phyloP scores from a whole-genome alignment of 2,888 invertebrate species.

The Hypselothyrea guttata region DNA sequence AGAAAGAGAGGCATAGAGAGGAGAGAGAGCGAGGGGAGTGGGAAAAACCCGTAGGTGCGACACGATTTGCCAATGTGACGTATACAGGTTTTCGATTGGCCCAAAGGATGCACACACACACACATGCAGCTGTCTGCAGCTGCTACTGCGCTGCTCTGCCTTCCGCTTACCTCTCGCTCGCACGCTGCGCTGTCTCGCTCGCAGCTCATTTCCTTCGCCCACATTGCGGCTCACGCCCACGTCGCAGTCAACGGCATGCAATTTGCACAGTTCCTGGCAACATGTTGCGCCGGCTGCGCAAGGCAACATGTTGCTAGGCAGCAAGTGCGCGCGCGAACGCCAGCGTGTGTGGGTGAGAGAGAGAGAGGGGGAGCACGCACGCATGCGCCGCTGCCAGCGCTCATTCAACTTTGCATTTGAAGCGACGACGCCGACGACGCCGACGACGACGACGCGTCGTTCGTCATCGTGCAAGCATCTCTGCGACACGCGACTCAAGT shows the following conservation, averaged over 20 bases:
- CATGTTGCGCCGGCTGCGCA: neutral
- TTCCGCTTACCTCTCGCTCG: neutral
- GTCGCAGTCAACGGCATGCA: slow-evolving; percentile 36
- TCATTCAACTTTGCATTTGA: slow-evolving; percentile 64
- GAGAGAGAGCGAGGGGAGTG: neutral
- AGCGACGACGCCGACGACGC: slow-evolving; percentile 6
- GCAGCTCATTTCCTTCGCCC: slow-evolving; percentile 31
- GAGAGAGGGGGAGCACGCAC: slow-evolving; percentile 18
- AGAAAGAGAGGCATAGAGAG: too few relatives aligned
- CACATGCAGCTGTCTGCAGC: too few relatives aligned
- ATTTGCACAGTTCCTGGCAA: slow-evolving; percentile 29
- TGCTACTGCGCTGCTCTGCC: too few relatives aligned
- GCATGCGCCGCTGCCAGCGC: slow-evolving; percentile 52
- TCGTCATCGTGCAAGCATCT: slow-evolving; percentile 62
- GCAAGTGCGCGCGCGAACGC: neutral
- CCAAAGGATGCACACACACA: slow-evolving; percentile 30
- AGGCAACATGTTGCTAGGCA: slow-evolving; percentile 2
- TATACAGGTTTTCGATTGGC: slow-evolving; percentile 42
- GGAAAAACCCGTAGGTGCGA: slow-evolving; percentile 6
- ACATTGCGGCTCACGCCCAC: slow-evolving; percentile 46
- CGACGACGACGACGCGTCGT: slow-evolving; percentile 25
- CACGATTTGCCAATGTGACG: neutral
- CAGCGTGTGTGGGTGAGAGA: too few relatives aligned
- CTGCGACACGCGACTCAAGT: slow-evolving; percentile 60
- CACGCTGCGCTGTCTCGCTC: neutral